These are phyloP conservation scores for Apeira syringaria DNA, from an alignment of 2,888 invertebrate species.

Conservation along the genomic window DNA sequence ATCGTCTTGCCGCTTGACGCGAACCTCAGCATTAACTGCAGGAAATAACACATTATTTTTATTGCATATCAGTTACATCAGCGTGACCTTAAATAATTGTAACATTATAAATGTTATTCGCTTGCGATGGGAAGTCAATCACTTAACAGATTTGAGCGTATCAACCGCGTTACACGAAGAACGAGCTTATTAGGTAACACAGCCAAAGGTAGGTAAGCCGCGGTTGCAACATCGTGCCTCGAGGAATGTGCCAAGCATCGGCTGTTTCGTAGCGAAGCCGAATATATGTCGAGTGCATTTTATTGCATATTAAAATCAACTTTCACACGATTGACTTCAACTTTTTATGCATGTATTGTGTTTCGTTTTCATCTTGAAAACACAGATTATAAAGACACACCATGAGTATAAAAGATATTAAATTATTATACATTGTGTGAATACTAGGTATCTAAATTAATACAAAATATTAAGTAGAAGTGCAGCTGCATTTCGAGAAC, in stretches of 20 bases:
- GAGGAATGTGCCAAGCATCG: slow-evolving; percentile 60
- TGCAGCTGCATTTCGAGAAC: slow-evolving; percentile 45
- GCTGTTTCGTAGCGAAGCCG: slow-evolving; percentile 56
- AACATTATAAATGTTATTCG: slow-evolving; percentile 20
- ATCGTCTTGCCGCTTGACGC: slow-evolving; percentile 87
- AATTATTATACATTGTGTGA: too few species aligned
- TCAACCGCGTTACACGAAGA: slow-evolving; percentile 30
- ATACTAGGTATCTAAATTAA: slow-evolving; percentile 16
- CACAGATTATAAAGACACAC: too few species aligned
- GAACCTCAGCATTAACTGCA: slow-evolving; percentile 67
- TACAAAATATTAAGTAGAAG: slow-evolving; percentile 25
- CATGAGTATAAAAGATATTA: too few species aligned
- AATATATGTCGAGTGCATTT: slow-evolving; percentile 35
- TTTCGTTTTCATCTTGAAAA: too few species aligned
- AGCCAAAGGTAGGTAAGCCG: slow-evolving; percentile 67
- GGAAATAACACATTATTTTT: slow-evolving; percentile 35
- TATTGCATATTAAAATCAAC: slow-evolving; percentile 9
- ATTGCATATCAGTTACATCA: slow-evolving; percentile 13
- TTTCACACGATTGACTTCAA: not conserved
- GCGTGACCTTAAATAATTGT: slow-evolving; percentile 10
- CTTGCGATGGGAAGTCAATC: slow-evolving; percentile 24
- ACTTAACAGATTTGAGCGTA: slow-evolving; percentile 24
- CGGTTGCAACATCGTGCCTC: slow-evolving; percentile 64
- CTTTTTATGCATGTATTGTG: not conserved
- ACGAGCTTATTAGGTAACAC: slow-evolving; percentile 70